These are phyloP conservation scores for Brachyopa scutellaris DNA, from an alignment of 2,888 invertebrate species.

Conservation along the genomic window DNA sequence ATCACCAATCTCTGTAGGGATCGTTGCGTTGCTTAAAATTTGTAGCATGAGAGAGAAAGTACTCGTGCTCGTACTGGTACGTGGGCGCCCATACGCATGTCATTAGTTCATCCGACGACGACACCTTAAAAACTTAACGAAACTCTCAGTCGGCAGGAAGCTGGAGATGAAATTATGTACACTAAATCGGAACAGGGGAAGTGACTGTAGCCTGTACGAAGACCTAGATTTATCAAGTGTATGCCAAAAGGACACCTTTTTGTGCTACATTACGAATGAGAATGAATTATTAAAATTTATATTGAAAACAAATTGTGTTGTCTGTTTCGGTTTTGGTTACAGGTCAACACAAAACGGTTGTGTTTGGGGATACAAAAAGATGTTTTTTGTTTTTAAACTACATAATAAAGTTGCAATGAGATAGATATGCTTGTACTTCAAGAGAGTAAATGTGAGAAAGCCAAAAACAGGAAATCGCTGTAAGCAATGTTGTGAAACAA, in stretches of 20 bases:
- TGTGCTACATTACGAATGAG: conserved; percentile 17
- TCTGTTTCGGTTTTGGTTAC: conserved; percentile 31
- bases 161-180: background rate
- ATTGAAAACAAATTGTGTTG: conserved; percentile 34
- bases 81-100: conserved; percentile 58
- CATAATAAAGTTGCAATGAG: background rate
- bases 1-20: too few relatives aligned
- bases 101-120: conserved; percentile 34
- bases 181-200: conserved; percentile 1
- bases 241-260: conserved; percentile 1
- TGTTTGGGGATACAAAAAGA: background rate
- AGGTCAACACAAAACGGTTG: background rate
- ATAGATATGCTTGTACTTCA: background rate
- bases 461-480: background rate
- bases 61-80: too few relatives aligned
- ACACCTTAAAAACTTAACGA: conserved; percentile 69
- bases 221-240: conserved; percentile 40
- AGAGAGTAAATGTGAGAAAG: background rate
- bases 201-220: conserved; percentile 1
- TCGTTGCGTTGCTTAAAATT: conserved; percentile 19
- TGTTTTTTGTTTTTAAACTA: too few relatives aligned
- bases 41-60: conserved; percentile 39
- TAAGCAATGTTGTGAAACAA: background rate
- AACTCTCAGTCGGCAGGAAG: conserved; percentile 31
- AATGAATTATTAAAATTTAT: conserved; percentile 43